Percentiles rank a stretch among this genome's conserved stretches.
Evolutionary conservation across 2,797 vertebrate genomes (phyloP).

Genomic region (Acanthopagrus latus): DNA sequence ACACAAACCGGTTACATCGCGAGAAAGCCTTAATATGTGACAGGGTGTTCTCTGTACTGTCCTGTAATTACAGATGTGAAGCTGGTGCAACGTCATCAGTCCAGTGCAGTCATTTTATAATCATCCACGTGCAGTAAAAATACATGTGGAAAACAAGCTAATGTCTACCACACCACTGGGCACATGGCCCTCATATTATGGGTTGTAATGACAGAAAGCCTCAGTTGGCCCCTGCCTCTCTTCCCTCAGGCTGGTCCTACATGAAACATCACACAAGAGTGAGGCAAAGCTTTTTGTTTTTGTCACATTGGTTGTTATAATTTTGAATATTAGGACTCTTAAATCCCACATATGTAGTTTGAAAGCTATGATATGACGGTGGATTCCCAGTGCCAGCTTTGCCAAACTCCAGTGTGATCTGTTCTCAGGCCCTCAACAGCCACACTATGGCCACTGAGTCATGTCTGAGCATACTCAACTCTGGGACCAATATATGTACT

Average conservation of each 20-base stretch:
- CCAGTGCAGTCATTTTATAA: not conserved
- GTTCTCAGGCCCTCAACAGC: slow-evolving; percentile 41
- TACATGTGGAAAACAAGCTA: no score
- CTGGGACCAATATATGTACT: slow-evolving; percentile 29
- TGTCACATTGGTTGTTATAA: not conserved
- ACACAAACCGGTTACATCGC: not conserved
- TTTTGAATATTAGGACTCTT: slow-evolving; percentile 10
- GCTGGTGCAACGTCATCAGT: not conserved
- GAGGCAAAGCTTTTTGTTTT: slow-evolving; percentile 40
- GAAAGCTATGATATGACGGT: not conserved
- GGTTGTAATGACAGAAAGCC: slow-evolving; percentile 9
- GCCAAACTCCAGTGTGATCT: slow-evolving; percentile 66
- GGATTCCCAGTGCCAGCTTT: slow-evolving; percentile 27
- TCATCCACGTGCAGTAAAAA: not conserved
- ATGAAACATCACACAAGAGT: slow-evolving; percentile 58
- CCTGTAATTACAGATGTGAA: not conserved
- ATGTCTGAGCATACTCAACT: slow-evolving; percentile 60
- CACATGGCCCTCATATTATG: not conserved
- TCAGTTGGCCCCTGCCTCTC: slow-evolving; percentile 22
- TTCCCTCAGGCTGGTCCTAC: slow-evolving; percentile 38
- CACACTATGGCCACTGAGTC: slow-evolving; percentile 73
- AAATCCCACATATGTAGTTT: slow-evolving; percentile 5
- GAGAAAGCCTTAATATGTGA: not conserved
- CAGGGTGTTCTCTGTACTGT: not conserved
- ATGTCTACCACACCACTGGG: slow-evolving; percentile 1